A percentile compares a stretch with the other conserved stretches of the same genome.
phyloP scores from a whole-genome alignment of 2,797 vertebrate genomes.

The Parauchenoglanis punctatus region DNA sequence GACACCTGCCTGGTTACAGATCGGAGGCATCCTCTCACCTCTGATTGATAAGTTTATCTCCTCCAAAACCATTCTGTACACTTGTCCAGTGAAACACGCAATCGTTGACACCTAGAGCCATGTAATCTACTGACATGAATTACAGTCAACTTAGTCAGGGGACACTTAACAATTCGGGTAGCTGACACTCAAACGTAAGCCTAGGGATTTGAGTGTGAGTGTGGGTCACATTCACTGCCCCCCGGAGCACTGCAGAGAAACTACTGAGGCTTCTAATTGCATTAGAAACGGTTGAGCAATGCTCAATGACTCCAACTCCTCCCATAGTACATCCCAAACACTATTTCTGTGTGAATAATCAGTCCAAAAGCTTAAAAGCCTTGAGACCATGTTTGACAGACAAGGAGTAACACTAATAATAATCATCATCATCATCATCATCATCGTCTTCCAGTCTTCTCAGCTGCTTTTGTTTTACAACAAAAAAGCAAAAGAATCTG shows the following conservation, averaged over 20 bases:
- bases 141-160: constrained; percentile 55
- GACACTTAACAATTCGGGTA: constrained; percentile 54
- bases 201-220: constrained; percentile 45
- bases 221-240: constrained; percentile 38
- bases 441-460: background rate
- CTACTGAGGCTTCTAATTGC: constrained; percentile 53
- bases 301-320: constrained; percentile 41
- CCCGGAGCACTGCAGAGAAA: constrained; percentile 42
- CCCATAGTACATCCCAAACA: constrained; percentile 34
- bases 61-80: constrained; percentile 32
- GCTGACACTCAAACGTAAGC: constrained; percentile 59
- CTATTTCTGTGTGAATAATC: constrained; percentile 35
- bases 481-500: background rate
- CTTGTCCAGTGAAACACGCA: constrained; percentile 48
- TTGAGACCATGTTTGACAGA: constrained; percentile 22
- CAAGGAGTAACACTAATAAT: background rate
- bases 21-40: constrained; percentile 20
- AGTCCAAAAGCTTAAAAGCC: constrained; percentile 26
- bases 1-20: constrained; percentile 12
- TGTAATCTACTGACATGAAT: constrained; percentile 58
- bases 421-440: background rate
- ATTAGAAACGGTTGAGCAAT: constrained; percentile 54
- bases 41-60: constrained; percentile 48
- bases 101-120: constrained; percentile 52
- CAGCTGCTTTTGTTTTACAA: constrained; percentile 16